A percentile compares a stretch with the other conserved stretches of the same genome.
Evolutionary conservation across 2,797 vertebrate species (phyloP).

Genomic region (Fundulus diaphanus): DNA sequence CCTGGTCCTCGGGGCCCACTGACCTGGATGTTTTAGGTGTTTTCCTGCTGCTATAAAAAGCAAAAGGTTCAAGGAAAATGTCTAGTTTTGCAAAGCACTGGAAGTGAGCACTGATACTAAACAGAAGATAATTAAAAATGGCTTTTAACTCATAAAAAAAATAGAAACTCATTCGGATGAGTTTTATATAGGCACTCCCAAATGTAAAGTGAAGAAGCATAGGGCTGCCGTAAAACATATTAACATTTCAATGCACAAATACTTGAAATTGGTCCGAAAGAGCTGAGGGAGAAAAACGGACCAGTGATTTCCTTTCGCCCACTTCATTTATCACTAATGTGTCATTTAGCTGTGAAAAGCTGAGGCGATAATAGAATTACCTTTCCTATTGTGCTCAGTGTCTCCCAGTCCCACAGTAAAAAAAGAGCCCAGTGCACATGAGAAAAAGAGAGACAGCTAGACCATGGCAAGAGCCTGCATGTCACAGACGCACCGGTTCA

Average conservation of each 20-base stretch:
- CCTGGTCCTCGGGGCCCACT: not conserved
- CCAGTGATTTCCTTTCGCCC: slow-evolving; percentile 45
- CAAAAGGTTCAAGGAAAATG: not conserved
- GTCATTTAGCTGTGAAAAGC: slow-evolving; percentile 67
- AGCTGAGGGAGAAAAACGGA: slow-evolving; percentile 40
- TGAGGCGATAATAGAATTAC: slow-evolving; percentile 65
- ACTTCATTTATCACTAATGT: slow-evolving; percentile 51
- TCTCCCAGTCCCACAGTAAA: slow-evolving; percentile 50
- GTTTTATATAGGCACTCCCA: slow-evolving; percentile 68
- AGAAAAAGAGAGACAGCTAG: slow-evolving; percentile 29
- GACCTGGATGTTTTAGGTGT: not conserved
- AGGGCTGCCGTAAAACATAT: slow-evolving; percentile 66
- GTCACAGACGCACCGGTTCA: slow-evolving; percentile 51
- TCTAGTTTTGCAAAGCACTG: not conserved
- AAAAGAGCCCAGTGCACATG: slow-evolving; percentile 46
- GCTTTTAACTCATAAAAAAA: slow-evolving; percentile 4
- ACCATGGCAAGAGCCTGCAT: slow-evolving; percentile 54
- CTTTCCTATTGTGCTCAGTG: slow-evolving; percentile 60
- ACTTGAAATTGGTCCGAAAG: slow-evolving; percentile 31
- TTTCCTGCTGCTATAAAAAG: not conserved
- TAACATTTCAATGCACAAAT: slow-evolving; percentile 64
- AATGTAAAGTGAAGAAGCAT: slow-evolving; percentile 45
- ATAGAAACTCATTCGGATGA: slow-evolving; percentile 63
- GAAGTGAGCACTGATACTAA: not conserved
- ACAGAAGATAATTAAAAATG: slow-evolving; percentile 8